Percentiles rank a stretch among this genome's conserved stretches.
Evolutionary conservation across 2,113 vertebrate genomes (phyloP).

Genomic region (Lamprotornis superbus): DNA sequence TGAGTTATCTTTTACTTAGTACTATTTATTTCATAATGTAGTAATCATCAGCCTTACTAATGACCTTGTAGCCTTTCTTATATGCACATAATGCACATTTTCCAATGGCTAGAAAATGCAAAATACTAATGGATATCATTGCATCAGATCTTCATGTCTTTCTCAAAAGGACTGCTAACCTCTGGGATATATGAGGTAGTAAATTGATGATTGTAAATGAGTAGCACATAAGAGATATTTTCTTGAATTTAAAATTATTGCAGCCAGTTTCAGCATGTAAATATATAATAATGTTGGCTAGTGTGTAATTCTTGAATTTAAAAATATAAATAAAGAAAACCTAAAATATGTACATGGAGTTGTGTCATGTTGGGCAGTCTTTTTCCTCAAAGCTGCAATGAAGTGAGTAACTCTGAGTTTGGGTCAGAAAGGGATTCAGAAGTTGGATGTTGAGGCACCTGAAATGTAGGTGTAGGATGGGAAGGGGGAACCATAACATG

Average conservation of each 20-base stretch:
- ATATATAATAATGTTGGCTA: constrained; percentile 87
- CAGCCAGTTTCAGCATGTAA: constrained; percentile 89
- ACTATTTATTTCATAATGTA: constrained; percentile 78
- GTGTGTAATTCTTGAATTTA: constrained; percentile 88
- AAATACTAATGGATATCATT: constrained; percentile 78
- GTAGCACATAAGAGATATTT: constrained; percentile 87
- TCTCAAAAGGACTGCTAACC: constrained; percentile 81
- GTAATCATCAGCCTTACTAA: constrained; percentile 84
- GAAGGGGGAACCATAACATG: background rate
- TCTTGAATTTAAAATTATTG: constrained; percentile 85
- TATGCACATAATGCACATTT: constrained; percentile 84
- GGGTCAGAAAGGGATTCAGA: background rate
- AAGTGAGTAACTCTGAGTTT: background rate
- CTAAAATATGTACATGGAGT: constrained; percentile 65
- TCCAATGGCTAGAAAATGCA: constrained; percentile 78
- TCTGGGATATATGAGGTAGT: constrained; percentile 79
- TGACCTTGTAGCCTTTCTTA: constrained; percentile 84
- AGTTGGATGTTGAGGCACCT: background rate
- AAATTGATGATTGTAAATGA: constrained; percentile 82
- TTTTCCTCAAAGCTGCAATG: background rate
- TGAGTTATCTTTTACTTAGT: constrained; percentile 73
- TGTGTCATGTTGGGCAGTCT: constrained; percentile 46
- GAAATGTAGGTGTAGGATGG: background rate
- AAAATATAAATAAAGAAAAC: constrained; percentile 86
- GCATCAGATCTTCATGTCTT: constrained; percentile 81